Evolutionary conservation across 2,113 vertebrate species (phyloP).

Genomic region (Cyprinodon variegatus): DNA sequence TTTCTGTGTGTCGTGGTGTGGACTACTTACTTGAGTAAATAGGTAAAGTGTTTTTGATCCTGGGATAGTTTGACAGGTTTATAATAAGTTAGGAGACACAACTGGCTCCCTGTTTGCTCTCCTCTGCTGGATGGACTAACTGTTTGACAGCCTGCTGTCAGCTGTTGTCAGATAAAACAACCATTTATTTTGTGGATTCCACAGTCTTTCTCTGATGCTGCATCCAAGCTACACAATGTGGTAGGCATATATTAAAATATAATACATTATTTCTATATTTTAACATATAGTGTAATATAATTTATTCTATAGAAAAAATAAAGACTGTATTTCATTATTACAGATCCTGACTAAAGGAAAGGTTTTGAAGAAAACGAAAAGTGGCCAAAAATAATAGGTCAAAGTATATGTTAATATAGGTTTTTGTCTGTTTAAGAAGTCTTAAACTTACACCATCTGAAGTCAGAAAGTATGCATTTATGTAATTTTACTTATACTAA

Average conservation of each 20-base stretch:
- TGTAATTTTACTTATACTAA: no score
- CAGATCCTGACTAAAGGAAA: not conserved
- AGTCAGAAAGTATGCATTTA: no score
- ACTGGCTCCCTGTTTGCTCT: not conserved
- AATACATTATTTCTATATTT: no score
- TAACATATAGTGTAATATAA: no score
- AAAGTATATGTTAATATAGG: not conserved
- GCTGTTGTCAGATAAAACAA: constrained; percentile 45
- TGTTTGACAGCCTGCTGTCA: constrained; percentile 45
- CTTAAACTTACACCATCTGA: no score
- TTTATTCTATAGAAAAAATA: no score
- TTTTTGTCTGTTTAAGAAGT: not conserved
- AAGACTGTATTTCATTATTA: not conserved
- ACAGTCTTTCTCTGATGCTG: constrained; percentile 3
- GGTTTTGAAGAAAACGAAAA: not conserved
- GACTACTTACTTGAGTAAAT: constrained; percentile 13
- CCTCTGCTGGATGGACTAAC: constrained; percentile 13
- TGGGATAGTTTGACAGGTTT: constrained; percentile 29
- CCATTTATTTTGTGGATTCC: not conserved
- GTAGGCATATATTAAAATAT: not conserved
- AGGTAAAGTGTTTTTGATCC: constrained; percentile 1
- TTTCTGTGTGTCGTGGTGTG: not conserved
- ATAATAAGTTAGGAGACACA: not conserved
- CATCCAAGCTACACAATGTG: not conserved
- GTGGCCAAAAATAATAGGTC: not conserved